Evolutionary conservation across 2,888 invertebrate species (phyloP).

Genomic region (Tachina lurida): DNA sequence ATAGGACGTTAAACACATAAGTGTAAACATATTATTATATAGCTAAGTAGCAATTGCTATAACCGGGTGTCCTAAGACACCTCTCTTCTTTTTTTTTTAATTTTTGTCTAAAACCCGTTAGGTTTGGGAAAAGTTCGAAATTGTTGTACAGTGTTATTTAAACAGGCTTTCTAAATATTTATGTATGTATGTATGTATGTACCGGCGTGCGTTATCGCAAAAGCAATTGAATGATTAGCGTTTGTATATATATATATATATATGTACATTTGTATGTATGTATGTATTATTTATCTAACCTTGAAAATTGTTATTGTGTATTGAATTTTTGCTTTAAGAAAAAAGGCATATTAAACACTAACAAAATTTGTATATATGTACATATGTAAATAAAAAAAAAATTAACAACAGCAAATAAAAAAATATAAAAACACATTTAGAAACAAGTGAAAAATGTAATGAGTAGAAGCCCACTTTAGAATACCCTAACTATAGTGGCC

Average conservation of each 20-base stretch:
- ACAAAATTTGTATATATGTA: not conserved
- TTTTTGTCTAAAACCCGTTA: too few species aligned
- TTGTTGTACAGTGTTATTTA: not conserved
- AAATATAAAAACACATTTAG: not conserved
- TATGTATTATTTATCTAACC: conserved; percentile 59
- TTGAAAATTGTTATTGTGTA: conserved; percentile 61
- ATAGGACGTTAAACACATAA: too few species aligned
- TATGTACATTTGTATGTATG: not conserved
- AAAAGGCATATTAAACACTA: not conserved
- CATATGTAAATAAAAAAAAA: conserved; percentile 5
- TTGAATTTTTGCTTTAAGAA: conserved; percentile 21
- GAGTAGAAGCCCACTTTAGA: not conserved
- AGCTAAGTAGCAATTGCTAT: too few species aligned
- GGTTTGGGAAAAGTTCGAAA: too few species aligned
- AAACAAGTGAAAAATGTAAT: not conserved
- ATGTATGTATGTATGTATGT: not conserved
- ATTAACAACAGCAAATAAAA: not conserved
- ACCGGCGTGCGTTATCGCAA: conserved; percentile 44
- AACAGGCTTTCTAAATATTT: conserved; percentile 27
- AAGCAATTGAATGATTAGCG: conserved; percentile 35
- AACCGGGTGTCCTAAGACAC: too few species aligned
- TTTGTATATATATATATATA: conserved; percentile 33
- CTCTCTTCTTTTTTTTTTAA: too few species aligned
- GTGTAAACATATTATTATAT: too few species aligned
- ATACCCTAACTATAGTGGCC: not conserved